phyloP scores from a whole-genome alignment of 2,797 vertebrate genomes.

The Eulemur mongoz region DNA sequence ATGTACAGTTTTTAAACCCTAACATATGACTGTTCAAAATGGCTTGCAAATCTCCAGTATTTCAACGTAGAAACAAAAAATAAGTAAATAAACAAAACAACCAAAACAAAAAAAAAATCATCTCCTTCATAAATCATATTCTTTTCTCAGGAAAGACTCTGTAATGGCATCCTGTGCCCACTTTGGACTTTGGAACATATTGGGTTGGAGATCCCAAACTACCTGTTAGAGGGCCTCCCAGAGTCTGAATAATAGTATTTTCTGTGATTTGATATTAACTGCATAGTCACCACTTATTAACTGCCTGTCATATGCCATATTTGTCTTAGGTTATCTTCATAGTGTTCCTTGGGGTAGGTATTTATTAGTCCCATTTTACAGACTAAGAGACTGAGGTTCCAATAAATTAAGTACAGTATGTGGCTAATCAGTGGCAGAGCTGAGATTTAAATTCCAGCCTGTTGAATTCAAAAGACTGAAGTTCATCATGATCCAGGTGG shows the following conservation, averaged over 20 bases:
- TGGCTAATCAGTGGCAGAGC: background rate
- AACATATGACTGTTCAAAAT: background rate
- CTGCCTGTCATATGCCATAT: background rate
- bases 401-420: background rate
- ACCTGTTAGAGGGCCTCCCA: background rate
- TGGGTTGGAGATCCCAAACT: background rate
- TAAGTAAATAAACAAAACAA: no score
- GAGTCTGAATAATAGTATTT: background rate
- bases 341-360: background rate
- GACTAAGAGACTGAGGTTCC: background rate
- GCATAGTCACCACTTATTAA: background rate
- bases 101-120: background rate
- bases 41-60: background rate
- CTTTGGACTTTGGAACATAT: background rate
- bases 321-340: background rate
- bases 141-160: background rate
- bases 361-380: background rate
- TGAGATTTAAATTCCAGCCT: background rate
- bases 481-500: background rate
- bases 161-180: background rate
- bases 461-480: background rate
- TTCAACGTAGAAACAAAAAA: background rate
- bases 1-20: background rate
- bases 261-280: background rate
- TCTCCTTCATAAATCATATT: background rate